Conservation (phyloP, 2,113 vertebrate species). For the Megaptera novaeangliae region DNA sequence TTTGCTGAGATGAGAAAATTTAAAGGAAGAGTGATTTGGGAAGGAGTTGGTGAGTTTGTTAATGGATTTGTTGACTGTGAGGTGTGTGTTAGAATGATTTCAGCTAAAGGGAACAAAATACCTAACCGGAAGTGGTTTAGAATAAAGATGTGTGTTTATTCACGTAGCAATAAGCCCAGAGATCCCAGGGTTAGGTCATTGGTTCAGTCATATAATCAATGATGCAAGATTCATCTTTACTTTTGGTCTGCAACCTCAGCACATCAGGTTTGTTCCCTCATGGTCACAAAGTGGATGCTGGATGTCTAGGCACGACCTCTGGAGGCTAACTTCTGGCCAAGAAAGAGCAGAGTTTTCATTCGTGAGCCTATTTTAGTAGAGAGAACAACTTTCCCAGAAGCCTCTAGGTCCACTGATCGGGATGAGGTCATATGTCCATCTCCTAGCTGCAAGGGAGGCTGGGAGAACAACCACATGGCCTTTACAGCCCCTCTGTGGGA, state of each 20-base stretch:
- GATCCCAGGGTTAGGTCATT: not conserved
- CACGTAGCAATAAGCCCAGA: not conserved
- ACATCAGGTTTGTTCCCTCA: not conserved
- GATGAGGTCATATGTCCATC: not conserved
- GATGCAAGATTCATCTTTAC: not conserved
- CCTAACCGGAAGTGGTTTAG: not conserved
- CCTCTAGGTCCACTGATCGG: not conserved
- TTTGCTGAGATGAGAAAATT: not conserved
- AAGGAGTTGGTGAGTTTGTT: not conserved
- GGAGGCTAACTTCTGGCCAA: not conserved
- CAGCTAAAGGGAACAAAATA: not conserved
- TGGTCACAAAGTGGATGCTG: not conserved
- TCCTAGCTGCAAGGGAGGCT: not conserved
- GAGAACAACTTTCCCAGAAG: not conserved
- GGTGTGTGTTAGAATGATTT: not conserved
- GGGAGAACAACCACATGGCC: not conserved
- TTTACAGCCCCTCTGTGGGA: not conserved
- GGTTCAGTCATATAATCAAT: not conserved
- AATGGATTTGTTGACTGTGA: not conserved
- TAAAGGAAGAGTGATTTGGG: not conserved
- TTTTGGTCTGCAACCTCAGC: not conserved
- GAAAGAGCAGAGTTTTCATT: not conserved
- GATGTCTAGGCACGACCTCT: not conserved
- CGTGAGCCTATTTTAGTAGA: not conserved
- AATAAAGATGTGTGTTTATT: not conserved